These are phyloP conservation scores for Lottia gigantea DNA, from an alignment of 2,888 invertebrate genomes.

Conservation along the genomic window DNA sequence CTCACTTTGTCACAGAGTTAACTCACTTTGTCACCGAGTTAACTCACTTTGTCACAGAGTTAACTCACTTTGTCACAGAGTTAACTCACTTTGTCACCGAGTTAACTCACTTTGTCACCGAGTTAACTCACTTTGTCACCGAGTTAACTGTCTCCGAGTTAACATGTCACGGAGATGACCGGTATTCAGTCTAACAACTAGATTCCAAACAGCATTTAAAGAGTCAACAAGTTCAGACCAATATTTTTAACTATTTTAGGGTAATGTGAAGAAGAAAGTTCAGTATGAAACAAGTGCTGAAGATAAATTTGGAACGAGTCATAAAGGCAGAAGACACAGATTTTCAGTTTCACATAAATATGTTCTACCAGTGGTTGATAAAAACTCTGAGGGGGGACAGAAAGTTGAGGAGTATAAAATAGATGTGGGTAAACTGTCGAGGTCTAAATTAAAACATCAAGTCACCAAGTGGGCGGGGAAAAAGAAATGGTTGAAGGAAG, in stretches of 20 bases:
- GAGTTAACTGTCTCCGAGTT: too few species aligned
- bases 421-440: background rate
- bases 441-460: background rate
- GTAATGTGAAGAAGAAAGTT: background rate
- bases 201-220: too few species aligned
- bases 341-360: slow-evolving; percentile 2
- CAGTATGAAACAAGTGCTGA: slow-evolving; percentile 9
- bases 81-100: too few species aligned
- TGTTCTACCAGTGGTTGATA: background rate
- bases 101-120: too few species aligned
- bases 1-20: too few species aligned
- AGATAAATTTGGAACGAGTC: slow-evolving; percentile 4
- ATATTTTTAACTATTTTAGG: background rate
- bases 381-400: background rate
- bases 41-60: too few species aligned
- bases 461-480: background rate
- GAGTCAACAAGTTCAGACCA: background rate
- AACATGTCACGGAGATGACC: too few species aligned
- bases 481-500: background rate
- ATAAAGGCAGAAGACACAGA: background rate
- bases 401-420: background rate
- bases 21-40: too few species aligned
- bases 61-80: too few species aligned
- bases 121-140: too few species aligned
- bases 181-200: too few species aligned